Evolutionary conservation across 2,888 invertebrate species (phyloP), one percentile per base, ranked within the genome.

Genomic region (Chorisops tibialis): DNA sequence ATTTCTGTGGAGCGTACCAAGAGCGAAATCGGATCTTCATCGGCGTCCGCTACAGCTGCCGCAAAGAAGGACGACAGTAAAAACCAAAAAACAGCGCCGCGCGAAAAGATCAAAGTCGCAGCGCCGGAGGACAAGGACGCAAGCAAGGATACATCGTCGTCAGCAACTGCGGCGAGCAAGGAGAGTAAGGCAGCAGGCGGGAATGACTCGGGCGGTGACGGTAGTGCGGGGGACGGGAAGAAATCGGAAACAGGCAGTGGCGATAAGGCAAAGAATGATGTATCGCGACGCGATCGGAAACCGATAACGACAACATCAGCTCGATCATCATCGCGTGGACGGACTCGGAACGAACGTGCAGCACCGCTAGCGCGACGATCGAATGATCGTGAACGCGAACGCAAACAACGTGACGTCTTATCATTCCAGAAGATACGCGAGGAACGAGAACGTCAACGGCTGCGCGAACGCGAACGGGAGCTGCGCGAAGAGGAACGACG

Each of bases 1-100:
- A 96, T 97, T 72, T 91, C 92, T 14, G 94, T 97, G 54, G 96
- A 96, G 77, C 90, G 92, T 79, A 96, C 91, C 54, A 83, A 85
- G 70, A 82, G 82, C 3, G 83, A 84, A 69, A 76, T 77, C 49
- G 77, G 76, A 43, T n/a, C 75, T 76, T 9, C 74, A 75, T 41
- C 39, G 11, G 11, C 48, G 16, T n/a, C 52, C 18, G 45, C 60
- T 4, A 65, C 56, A 48, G 59, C 49, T 12, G 51, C 65, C 21
- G 39, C 14, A 30, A 67, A 69, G 35, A 59, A 59, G 38, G 50
- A 59, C 9, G 49, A 37, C 48, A n/a, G n/a, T n/a, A 47, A 38
- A 30, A 45, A 52, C 51, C 22, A 56, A 16, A 21, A 18, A 47
- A 21, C 11, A 22, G 24, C 54, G 18, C 7, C 62, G 51, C 52